Conservation (phyloP, 2,113 vertebrate species). For the Cromileptes altivelis region DNA sequence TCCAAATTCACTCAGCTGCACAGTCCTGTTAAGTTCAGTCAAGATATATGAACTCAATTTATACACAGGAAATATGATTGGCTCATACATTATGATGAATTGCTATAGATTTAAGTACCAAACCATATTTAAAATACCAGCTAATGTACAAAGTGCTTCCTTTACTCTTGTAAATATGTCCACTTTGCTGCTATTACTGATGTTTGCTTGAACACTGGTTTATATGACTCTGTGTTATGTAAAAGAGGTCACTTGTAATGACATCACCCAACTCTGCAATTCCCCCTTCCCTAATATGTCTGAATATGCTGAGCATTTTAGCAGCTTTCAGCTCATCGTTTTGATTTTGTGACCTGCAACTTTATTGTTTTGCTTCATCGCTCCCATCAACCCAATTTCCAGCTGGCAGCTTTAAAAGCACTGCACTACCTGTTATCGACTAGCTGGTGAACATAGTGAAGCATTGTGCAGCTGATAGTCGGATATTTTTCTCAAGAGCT, state of each 20-base stretch:
- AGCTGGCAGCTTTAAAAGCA: background rate
- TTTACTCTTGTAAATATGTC: background rate
- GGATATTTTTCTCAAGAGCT: background rate
- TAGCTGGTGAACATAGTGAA: background rate
- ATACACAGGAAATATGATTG: background rate
- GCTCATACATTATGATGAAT: background rate
- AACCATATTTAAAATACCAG: background rate
- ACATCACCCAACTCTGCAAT: no score
- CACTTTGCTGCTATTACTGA: background rate
- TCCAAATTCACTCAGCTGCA: slow-evolving; percentile 39
- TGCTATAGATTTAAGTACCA: background rate
- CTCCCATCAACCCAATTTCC: background rate
- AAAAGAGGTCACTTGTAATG: background rate
- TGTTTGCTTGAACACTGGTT: background rate
- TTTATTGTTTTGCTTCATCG: background rate
- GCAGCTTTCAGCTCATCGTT: background rate
- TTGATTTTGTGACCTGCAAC: background rate
- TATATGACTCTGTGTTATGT: background rate
- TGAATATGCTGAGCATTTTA: background rate
- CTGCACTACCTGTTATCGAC: background rate
- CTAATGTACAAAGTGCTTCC: background rate
- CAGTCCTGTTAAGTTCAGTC: slow-evolving; percentile 20
- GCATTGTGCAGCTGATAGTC: background rate
- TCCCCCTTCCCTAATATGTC: background rate
- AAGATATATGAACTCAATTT: slow-evolving; percentile 13